These are phyloP conservation scores for Trichechus manatus DNA, from an alignment of 2,113 vertebrate species.

Conservation along the genomic window DNA sequence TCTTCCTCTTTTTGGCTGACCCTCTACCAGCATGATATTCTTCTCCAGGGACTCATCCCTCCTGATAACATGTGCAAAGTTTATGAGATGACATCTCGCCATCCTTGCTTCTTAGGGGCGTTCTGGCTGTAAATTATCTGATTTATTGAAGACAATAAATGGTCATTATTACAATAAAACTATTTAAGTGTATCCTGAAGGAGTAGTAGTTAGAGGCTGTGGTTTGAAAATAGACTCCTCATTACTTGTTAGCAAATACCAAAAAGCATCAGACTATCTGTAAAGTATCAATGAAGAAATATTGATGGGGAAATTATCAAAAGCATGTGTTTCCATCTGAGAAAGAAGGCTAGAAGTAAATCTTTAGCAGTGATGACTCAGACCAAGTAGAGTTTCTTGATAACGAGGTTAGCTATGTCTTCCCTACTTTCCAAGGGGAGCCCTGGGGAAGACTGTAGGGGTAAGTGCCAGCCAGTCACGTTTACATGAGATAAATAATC, in stretches of 20 bases:
- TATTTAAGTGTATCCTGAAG: slow-evolving; percentile 36
- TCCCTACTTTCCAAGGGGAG: slow-evolving; percentile 53
- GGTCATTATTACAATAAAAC: neutral
- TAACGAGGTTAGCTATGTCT: neutral
- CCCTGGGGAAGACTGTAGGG: neutral
- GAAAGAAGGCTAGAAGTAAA: neutral
- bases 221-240: neutral
- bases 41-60: too few species aligned
- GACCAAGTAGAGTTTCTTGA: neutral
- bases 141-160: neutral
- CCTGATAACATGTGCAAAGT: too few species aligned
- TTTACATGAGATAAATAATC: slow-evolving; percentile 86
- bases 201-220: neutral
- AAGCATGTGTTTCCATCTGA: neutral
- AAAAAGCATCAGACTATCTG: neutral
- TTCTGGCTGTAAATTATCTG: too few species aligned
- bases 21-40: too few species aligned
- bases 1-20: too few species aligned
- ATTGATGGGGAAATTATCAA: slow-evolving; percentile 13
- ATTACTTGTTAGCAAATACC: neutral
- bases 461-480: slow-evolving; percentile 75
- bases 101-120: too few species aligned
- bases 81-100: too few species aligned
- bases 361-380: neutral
- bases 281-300: neutral